Conservation (phyloP, 2,888 invertebrate species). For the Hirtodrosophila histrioides region DNA sequence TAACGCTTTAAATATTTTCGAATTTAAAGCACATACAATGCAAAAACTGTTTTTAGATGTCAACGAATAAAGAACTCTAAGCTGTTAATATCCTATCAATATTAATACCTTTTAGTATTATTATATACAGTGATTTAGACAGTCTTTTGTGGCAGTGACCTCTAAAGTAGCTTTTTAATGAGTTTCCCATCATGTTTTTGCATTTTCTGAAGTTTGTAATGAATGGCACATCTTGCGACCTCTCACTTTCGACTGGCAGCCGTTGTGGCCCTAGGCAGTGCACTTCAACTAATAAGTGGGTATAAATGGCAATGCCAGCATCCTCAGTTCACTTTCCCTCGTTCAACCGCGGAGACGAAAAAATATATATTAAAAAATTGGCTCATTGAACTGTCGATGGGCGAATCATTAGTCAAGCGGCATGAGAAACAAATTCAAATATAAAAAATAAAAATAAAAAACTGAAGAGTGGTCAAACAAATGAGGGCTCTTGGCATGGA, state of each 20-base stretch:
- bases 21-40: too few species aligned
- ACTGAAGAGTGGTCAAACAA: slow-evolving; percentile 32
- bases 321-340: slow-evolving; percentile 57
- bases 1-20: too few species aligned
- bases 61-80: too few species aligned
- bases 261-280: slow-evolving; percentile 38
- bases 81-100: too few species aligned
- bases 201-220: not conserved
- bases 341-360: slow-evolving; percentile 33
- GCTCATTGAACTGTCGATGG: slow-evolving; percentile 75
- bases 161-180: slow-evolving; percentile 5
- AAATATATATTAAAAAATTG: slow-evolving; percentile 57
- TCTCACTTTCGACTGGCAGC: slow-evolving; percentile 47
- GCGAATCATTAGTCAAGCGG: slow-evolving; percentile 70
- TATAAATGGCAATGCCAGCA: slow-evolving; percentile 42
- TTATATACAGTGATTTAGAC: not conserved
- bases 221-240: slow-evolving; percentile 12
- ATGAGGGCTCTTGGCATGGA: slow-evolving; percentile 46
- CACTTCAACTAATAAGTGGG: slow-evolving; percentile 44
- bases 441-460: slow-evolving; percentile 11
- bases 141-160: slow-evolving; percentile 5
- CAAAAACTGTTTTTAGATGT: too few species aligned
- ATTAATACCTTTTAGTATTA: too few species aligned
- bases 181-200: slow-evolving; percentile 15
- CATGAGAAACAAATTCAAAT: slow-evolving; percentile 7